Evolutionary conservation across 2,888 invertebrate genomes (phyloP).

Genomic region (Spisula solida): DNA sequence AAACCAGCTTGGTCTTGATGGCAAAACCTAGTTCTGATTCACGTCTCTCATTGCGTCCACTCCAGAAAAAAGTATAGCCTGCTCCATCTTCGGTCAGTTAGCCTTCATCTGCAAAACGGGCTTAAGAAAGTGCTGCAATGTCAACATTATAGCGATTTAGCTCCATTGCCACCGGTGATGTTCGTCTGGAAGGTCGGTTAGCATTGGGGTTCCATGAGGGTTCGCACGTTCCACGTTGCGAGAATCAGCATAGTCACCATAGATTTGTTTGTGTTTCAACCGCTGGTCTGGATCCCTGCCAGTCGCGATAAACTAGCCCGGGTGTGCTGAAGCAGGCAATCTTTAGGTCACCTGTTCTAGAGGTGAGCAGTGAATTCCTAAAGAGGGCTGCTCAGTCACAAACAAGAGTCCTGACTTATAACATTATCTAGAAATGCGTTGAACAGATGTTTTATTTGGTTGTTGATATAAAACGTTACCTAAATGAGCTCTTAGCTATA

Average conservation of each 20-base stretch:
- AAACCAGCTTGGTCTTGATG: not conserved
- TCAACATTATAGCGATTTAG: constrained; percentile 1
- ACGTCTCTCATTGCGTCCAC: not conserved
- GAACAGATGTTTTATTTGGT: too few species aligned
- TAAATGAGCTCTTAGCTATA: too few species aligned
- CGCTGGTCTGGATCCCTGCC: constrained; percentile 15
- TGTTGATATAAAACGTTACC: too few species aligned
- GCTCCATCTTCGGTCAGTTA: not conserved
- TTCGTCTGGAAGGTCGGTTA: not conserved
- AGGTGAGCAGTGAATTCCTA: too few species aligned
- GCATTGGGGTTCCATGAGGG: not conserved
- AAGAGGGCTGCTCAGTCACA: not conserved
- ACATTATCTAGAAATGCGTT: too few species aligned
- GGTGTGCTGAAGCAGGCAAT: constrained; percentile 35
- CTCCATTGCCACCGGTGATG: too few species aligned
- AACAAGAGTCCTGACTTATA: too few species aligned
- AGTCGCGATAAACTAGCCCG: not conserved
- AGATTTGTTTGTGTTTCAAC: not conserved
- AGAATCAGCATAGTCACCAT: not conserved
- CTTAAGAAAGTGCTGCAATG: constrained; percentile 26
- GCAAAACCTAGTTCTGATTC: not conserved
- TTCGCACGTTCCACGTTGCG: constrained; percentile 1
- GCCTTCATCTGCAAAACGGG: constrained; percentile 8
- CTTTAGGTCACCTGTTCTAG: constrained; percentile 30
- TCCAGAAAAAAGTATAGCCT: constrained; percentile 22